These are phyloP conservation scores for Syritta pipiens DNA, from an alignment of 2,888 invertebrate species.

Conservation along the genomic window DNA sequence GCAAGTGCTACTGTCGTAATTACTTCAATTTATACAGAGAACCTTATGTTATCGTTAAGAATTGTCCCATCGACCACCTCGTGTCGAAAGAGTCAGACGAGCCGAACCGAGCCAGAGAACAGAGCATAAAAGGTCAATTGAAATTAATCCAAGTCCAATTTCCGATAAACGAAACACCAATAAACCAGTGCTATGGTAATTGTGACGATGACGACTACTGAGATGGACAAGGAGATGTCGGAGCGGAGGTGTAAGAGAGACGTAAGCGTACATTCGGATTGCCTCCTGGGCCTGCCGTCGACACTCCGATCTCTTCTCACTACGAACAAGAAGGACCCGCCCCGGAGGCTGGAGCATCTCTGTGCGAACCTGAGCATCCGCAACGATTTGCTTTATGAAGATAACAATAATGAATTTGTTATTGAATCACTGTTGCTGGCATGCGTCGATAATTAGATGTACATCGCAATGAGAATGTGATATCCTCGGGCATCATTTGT, in stretches of 20 bases:
- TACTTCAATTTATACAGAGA: slow-evolving; percentile 35
- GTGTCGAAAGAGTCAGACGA: background rate
- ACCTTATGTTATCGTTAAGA: slow-evolving; percentile 22
- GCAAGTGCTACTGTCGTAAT: slow-evolving; percentile 29
- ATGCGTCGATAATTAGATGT: slow-evolving; percentile 18
- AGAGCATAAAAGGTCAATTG: slow-evolving; percentile 15
- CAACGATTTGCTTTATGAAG: slow-evolving; percentile 7
- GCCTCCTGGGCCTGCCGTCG: background rate
- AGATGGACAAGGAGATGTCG: background rate
- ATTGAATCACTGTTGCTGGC: slow-evolving; percentile 39
- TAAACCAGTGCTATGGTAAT: slow-evolving; percentile 27
- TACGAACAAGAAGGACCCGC: background rate
- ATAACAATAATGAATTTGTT: slow-evolving; percentile 43
- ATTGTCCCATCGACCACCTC: slow-evolving; percentile 1
- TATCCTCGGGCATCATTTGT: no score
- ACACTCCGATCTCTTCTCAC: background rate
- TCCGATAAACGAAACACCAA: slow-evolving; percentile 43
- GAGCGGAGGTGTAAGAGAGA: background rate
- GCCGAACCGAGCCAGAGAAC: background rate
- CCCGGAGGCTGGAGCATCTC: background rate
- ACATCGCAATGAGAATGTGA: no score
- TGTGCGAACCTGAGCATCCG: background rate
- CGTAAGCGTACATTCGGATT: slow-evolving; percentile 41
- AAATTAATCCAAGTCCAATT: slow-evolving; percentile 40
- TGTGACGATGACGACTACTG: slow-evolving; percentile 2